Conservation (phyloP, 2,113 vertebrate species). For the Junco hyemalis region DNA sequence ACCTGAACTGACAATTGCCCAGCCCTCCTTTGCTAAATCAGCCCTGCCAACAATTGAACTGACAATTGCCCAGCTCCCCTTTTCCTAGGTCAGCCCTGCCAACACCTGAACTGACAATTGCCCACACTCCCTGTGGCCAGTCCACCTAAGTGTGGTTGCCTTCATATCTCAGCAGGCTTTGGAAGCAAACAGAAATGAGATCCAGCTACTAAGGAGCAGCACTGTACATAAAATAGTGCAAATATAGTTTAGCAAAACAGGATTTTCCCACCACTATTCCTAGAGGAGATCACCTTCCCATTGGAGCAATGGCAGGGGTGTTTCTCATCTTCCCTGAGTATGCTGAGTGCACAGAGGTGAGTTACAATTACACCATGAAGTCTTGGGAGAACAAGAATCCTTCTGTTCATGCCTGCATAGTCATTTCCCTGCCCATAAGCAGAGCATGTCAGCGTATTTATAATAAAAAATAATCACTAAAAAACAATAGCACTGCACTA, state of each 20-base stretch:
- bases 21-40: not conserved
- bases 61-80: no score
- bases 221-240: not conserved
- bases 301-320: not conserved
- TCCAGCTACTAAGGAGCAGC: not conserved
- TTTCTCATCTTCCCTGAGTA: not conserved
- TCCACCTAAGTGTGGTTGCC: not conserved
- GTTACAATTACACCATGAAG: not conserved
- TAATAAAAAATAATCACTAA: slow-evolving; percentile 7
- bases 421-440: not conserved
- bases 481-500: not conserved
- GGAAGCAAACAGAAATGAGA: not conserved
- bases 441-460: not conserved
- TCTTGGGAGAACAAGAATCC: not conserved
- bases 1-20: not conserved
- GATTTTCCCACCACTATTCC: not conserved
- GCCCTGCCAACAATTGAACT: no score
- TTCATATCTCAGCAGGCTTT: not conserved
- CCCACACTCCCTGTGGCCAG: not conserved
- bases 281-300: not conserved
- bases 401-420: not conserved
- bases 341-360: not conserved
- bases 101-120: not conserved
- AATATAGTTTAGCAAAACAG: not conserved
- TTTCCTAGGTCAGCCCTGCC: no score